A percentile compares a stretch with the other conserved stretches of the same genome.
These are phyloP conservation scores for Entosphenus tridentatus DNA, from an alignment of 2,113 vertebrate genomes.

Conservation along the genomic window DNA sequence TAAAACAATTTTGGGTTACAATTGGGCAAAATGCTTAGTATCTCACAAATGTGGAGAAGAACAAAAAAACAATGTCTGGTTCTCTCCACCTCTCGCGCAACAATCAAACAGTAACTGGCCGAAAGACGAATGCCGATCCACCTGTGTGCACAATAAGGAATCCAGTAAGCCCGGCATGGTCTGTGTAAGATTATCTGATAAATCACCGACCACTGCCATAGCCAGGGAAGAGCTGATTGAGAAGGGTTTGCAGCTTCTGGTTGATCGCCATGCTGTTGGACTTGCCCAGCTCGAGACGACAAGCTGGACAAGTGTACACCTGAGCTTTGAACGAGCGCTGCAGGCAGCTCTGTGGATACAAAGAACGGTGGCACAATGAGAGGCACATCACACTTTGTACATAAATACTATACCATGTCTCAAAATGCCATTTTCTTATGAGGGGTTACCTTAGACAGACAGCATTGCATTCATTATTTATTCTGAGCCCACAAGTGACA, in stretches of 20 bases:
- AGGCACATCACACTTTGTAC: rapidly evolving
- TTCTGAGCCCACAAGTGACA: background rate
- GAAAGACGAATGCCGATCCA: too few relatives aligned
- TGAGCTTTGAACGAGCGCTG: constrained; percentile 75
- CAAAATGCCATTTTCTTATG: rapidly evolving
- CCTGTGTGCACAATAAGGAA: too few relatives aligned
- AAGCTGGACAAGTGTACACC: constrained; percentile 77
- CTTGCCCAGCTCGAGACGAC: constrained; percentile 61
- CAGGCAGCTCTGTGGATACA: constrained; percentile 47
- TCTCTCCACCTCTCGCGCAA: too few relatives aligned
- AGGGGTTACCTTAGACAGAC: background rate
- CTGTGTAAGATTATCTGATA: background rate
- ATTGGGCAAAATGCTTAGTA: too few relatives aligned
- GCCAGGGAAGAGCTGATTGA: constrained; percentile 77
- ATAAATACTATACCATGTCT: background rate
- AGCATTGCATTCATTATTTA: background rate
- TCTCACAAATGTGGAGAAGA: too few relatives aligned
- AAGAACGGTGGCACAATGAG: background rate
- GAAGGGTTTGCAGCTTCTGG: constrained; percentile 44
- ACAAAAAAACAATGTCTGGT: too few relatives aligned
- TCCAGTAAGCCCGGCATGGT: too few relatives aligned
- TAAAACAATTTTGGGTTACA: too few relatives aligned
- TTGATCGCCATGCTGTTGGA: constrained; percentile 51
- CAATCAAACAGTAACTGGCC: too few relatives aligned
- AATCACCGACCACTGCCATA: constrained; percentile 78